Evolutionary conservation across 2,888 invertebrate species (phyloP).

Genomic region (Lapara coniferarum): DNA sequence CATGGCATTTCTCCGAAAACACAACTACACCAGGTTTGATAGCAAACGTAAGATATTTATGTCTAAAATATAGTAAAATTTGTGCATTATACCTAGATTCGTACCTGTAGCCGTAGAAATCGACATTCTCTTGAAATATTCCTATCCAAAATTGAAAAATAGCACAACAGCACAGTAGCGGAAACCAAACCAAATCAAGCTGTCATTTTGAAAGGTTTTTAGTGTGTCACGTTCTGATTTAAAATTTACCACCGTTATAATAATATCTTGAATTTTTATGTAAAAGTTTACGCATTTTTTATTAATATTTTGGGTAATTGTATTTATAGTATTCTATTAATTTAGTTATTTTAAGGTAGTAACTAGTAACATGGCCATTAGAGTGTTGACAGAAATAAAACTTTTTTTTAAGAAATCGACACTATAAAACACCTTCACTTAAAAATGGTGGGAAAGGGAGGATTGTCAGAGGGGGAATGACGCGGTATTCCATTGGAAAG

Average conservation of each 20-base stretch:
- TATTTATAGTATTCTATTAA: background rate
- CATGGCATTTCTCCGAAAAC: slow-evolving; percentile 82
- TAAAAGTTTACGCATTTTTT: background rate
- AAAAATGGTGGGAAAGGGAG: slow-evolving; percentile 70
- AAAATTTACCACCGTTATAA: slow-evolving; percentile 29
- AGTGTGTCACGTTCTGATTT: slow-evolving; percentile 55
- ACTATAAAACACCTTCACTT: slow-evolving; percentile 62
- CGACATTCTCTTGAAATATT: slow-evolving; percentile 75
- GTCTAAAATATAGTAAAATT: slow-evolving; percentile 45
- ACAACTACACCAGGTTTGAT: slow-evolving; percentile 71
- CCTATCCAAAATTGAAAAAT: slow-evolving; percentile 77
- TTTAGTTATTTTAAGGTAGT: background rate
- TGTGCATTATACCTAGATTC: slow-evolving; percentile 48
- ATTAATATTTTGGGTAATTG: background rate
- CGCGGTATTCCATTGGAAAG: slow-evolving; percentile 66
- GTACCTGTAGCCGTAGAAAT: slow-evolving; percentile 81
- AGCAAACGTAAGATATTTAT: slow-evolving; percentile 54
- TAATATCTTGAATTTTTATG: slow-evolving; percentile 8
- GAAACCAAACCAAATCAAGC: slow-evolving; percentile 84
- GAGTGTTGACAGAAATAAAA: background rate
- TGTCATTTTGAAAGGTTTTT: slow-evolving; percentile 79
- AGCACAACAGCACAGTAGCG: slow-evolving; percentile 83
- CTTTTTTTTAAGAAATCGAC: slow-evolving; percentile 28
- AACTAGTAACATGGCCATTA: background rate
- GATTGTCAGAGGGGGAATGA: slow-evolving; percentile 70